A percentile compares a stretch with the other conserved stretches of the same genome.
These are phyloP conservation scores for Pseudochirops cupreus DNA, from an alignment of 2,797 vertebrate species.

Conservation along the genomic window DNA sequence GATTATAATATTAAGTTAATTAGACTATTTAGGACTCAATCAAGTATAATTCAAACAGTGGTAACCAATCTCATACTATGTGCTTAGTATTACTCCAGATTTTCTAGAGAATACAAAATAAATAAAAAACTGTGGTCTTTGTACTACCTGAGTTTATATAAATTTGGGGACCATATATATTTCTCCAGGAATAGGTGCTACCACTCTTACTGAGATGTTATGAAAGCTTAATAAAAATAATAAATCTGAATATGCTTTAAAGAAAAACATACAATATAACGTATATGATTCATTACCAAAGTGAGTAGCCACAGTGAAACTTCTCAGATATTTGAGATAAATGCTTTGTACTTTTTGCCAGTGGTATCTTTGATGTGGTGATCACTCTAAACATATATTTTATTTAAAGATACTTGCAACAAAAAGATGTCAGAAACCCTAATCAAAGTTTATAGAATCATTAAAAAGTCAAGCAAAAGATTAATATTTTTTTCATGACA, in stretches of 20 bases:
- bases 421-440: neutral
- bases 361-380: neutral
- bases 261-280: neutral
- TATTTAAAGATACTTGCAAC: constrained; percentile 7
- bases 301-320: neutral
- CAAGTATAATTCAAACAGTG: neutral
- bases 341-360: neutral
- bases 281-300: neutral
- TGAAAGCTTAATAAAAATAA: constrained; percentile 2
- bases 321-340: neutral
- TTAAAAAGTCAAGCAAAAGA: constrained; percentile 3
- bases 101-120: neutral
- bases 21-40: neutral
- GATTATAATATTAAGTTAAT: neutral
- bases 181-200: neutral
- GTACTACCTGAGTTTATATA: neutral
- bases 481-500: constrained; percentile 8
- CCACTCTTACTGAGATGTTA: neutral
- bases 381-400: neutral
- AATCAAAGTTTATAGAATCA: neutral
- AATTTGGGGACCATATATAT: neutral
- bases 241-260: neutral
- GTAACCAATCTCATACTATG: neutral
- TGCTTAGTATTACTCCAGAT: neutral
- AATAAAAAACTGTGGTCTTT: neutral